Evolutionary conservation across 2,113 vertebrate genomes (phyloP).

Genomic region (Perca schrenkii): DNA sequence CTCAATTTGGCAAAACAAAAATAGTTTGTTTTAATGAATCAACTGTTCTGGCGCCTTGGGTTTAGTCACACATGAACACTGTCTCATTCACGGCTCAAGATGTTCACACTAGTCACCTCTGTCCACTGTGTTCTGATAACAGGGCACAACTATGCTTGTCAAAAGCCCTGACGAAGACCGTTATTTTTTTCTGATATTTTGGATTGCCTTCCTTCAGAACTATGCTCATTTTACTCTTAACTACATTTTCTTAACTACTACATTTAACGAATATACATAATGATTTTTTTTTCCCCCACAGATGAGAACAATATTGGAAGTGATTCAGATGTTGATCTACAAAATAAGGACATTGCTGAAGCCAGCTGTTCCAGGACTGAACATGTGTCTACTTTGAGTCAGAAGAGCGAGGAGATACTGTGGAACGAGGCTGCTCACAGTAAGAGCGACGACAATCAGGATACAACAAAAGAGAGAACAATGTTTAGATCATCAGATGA

Average conservation of each 20-base stretch:
- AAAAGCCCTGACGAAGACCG: no score
- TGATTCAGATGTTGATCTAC: slow-evolving; percentile 87
- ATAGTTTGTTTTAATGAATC: slow-evolving; percentile 10
- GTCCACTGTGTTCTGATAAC: background rate
- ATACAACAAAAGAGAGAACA: slow-evolving; percentile 74
- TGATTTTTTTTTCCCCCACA: slow-evolving; percentile 28
- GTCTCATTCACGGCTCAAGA: background rate
- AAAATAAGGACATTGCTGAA: slow-evolving; percentile 78
- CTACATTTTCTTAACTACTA: no score
- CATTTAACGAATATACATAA: background rate
- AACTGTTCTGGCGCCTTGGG: background rate
- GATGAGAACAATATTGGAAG: slow-evolving; percentile 89
- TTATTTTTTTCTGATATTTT: no score
- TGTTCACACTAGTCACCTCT: background rate
- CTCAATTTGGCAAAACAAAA: slow-evolving; percentile 12
- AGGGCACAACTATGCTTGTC: background rate
- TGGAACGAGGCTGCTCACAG: slow-evolving; percentile 78
- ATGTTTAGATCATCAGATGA: slow-evolving; percentile 73
- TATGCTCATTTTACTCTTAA: background rate
- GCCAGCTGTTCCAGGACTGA: slow-evolving; percentile 68
- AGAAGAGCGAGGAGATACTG: slow-evolving; percentile 75
- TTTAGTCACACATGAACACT: background rate
- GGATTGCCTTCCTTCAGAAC: background rate
- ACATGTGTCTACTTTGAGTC: slow-evolving; percentile 66
- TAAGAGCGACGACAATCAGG: slow-evolving; percentile 74